phyloP scores from a whole-genome alignment of 2,113 vertebrate species.

The Eclectus roratus region DNA sequence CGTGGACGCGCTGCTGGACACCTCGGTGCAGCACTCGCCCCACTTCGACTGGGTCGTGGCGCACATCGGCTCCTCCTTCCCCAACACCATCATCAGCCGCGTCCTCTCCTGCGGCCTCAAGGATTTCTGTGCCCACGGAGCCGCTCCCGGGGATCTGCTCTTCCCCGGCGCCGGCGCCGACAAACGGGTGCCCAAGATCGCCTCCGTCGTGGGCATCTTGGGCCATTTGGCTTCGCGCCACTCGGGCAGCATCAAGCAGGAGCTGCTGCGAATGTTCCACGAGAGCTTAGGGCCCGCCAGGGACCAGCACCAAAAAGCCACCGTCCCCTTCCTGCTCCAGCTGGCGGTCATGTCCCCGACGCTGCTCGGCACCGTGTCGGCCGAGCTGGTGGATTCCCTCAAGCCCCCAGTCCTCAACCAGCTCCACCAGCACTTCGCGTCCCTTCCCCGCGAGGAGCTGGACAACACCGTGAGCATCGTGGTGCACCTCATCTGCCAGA shows the following conservation, averaged over 20 bases:
- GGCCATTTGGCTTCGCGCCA: slow-evolving; percentile 89
- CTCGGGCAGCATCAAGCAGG: slow-evolving; percentile 88
- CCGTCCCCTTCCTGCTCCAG: slow-evolving; percentile 90
- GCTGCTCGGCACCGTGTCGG: slow-evolving; percentile 84
- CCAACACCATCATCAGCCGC: slow-evolving; percentile 90
- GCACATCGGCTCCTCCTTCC: slow-evolving; percentile 94
- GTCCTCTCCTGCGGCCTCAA: slow-evolving; percentile 93
- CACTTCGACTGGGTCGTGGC: slow-evolving; percentile 98
- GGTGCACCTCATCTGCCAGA: slow-evolving; percentile 91
- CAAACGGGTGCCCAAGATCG: slow-evolving; percentile 88
- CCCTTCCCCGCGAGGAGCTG: slow-evolving; percentile 84
- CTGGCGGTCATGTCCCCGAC: slow-evolving; percentile 88
- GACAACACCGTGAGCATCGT: slow-evolving; percentile 86
- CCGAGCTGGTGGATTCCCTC: slow-evolving; percentile 88
- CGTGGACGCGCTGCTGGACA: slow-evolving; percentile 90
- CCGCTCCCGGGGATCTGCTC: slow-evolving; percentile 29
- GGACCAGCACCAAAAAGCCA: slow-evolving; percentile 80
- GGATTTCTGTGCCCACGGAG: slow-evolving; percentile 87
- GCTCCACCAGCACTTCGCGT: slow-evolving; percentile 84
- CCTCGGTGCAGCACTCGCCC: slow-evolving; percentile 92
- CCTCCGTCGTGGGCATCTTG: slow-evolving; percentile 92
- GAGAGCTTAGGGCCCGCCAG: slow-evolving; percentile 80
- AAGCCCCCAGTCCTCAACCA: slow-evolving; percentile 85
- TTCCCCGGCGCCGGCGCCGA: slow-evolving; percentile 63
- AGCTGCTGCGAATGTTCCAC: slow-evolving; percentile 91